Evolutionary conservation across 2,888 invertebrate species (phyloP).

Genomic region (Herminia tarsipennalis): DNA sequence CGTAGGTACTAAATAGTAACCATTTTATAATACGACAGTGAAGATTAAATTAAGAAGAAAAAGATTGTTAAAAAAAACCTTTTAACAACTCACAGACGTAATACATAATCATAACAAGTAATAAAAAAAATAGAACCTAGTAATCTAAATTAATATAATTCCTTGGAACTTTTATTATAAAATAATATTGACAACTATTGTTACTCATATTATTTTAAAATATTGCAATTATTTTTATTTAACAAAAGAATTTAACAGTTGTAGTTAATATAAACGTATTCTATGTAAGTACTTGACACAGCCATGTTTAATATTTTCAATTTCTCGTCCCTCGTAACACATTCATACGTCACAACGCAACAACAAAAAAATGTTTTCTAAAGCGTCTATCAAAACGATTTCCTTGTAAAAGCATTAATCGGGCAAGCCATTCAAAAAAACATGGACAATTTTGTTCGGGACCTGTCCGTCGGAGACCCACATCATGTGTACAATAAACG

Average conservation of each 20-base stretch:
- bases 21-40: too few relatives aligned
- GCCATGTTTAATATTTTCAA: slow-evolving; percentile 13
- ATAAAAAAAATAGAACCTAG: too few relatives aligned
- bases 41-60: too few relatives aligned
- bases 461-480: slow-evolving; percentile 68
- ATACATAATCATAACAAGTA: too few relatives aligned
- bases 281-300: neutral
- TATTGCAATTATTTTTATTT: neutral
- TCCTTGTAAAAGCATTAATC: slow-evolving; percentile 73
- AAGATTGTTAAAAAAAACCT: too few relatives aligned
- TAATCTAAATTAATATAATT: too few relatives aligned
- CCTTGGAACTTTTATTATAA: too few relatives aligned
- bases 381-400: slow-evolving; percentile 77
- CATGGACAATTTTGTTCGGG: slow-evolving; percentile 62
- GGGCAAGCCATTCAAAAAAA: slow-evolving; percentile 70
- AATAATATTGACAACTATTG: too few relatives aligned
- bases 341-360: slow-evolving; percentile 44
- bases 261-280: neutral
- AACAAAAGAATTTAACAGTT: too few relatives aligned
- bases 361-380: slow-evolving; percentile 60
- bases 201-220: neutral
- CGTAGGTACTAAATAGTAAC: too few relatives aligned
- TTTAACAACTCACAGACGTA: too few relatives aligned
- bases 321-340: slow-evolving; percentile 38
- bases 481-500: slow-evolving; percentile 75